phyloP scores from a whole-genome alignment of 1,140 invertebrate species.

The Bombus sylvicola region DNA sequence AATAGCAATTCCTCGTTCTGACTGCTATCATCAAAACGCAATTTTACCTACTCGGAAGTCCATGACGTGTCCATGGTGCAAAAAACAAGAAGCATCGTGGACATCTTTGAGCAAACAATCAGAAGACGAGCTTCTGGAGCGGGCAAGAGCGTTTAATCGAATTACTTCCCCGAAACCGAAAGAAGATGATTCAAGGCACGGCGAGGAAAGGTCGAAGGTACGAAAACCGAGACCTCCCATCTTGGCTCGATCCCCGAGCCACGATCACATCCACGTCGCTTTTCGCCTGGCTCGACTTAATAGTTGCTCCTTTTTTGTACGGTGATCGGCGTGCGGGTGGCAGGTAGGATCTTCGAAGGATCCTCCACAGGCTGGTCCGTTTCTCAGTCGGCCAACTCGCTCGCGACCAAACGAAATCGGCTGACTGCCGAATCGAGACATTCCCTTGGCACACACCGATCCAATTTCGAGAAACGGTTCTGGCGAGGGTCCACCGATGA shows the following conservation, averaged over 20 bases:
- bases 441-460: slow-evolving; percentile 8
- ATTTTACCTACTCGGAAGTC: too few relatives aligned
- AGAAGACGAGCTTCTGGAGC: not conserved
- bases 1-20: too few relatives aligned
- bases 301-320: slow-evolving; percentile 55
- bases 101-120: slow-evolving; percentile 16
- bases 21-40: too few relatives aligned
- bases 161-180: slow-evolving; percentile 39
- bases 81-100: not conserved
- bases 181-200: slow-evolving; percentile 34
- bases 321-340: slow-evolving; percentile 51
- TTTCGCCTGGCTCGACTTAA: slow-evolving; percentile 46
- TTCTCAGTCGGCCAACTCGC: not conserved
- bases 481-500: not conserved
- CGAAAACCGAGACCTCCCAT: slow-evolving; percentile 55
- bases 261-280: slow-evolving; percentile 46
- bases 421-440: not conserved
- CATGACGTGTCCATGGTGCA: too few relatives aligned
- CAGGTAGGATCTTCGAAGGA: slow-evolving; percentile 12
- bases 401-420: slow-evolving; percentile 8
- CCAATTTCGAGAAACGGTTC: slow-evolving; percentile 2
- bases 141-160: slow-evolving; percentile 33
- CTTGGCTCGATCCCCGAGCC: slow-evolving; percentile 29
- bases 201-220: not conserved
- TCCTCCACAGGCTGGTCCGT: not conserved